Percentiles rank a stretch among this genome's conserved stretches.
Conservation (phyloP, 2,888 invertebrate genomes). For the Agriotes lineatus region DNA sequence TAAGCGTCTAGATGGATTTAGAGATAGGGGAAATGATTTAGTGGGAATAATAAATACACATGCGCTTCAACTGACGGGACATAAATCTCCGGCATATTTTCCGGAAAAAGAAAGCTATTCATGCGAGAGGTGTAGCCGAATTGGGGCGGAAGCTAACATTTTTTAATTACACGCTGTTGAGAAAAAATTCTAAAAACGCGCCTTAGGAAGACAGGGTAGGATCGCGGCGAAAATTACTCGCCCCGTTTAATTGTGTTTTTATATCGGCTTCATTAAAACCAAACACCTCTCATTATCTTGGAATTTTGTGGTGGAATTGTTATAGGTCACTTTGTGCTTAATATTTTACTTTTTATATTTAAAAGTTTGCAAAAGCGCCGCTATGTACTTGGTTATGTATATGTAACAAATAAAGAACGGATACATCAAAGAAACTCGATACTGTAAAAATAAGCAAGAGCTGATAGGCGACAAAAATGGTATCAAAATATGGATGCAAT, state of each 20-base stretch:
- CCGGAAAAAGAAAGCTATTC: slow-evolving; percentile 29
- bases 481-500: too few species aligned
- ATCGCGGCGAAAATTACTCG: neutral
- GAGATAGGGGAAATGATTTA: slow-evolving; percentile 60
- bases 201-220: neutral
- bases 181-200: neutral
- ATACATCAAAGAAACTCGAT: too few species aligned
- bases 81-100: slow-evolving; percentile 50
- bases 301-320: too few species aligned
- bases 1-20: slow-evolving; percentile 61
- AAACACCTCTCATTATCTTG: too few species aligned
- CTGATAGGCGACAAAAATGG: too few species aligned
- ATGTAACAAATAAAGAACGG: too few species aligned
- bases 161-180: slow-evolving; percentile 6
- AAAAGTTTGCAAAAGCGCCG: too few species aligned
- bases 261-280: neutral
- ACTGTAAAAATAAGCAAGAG: too few species aligned
- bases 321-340: too few species aligned
- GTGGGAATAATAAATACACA: slow-evolving; percentile 59
- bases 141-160: neutral
- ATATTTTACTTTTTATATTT: too few species aligned
- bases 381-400: too few species aligned
- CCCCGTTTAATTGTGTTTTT: neutral
- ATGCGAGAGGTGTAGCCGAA: slow-evolving; percentile 3
- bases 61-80: slow-evolving; percentile 53